These are phyloP conservation scores for Embiotoca jacksoni DNA, from an alignment of 2,113 vertebrate genomes.

Conservation along the genomic window DNA sequence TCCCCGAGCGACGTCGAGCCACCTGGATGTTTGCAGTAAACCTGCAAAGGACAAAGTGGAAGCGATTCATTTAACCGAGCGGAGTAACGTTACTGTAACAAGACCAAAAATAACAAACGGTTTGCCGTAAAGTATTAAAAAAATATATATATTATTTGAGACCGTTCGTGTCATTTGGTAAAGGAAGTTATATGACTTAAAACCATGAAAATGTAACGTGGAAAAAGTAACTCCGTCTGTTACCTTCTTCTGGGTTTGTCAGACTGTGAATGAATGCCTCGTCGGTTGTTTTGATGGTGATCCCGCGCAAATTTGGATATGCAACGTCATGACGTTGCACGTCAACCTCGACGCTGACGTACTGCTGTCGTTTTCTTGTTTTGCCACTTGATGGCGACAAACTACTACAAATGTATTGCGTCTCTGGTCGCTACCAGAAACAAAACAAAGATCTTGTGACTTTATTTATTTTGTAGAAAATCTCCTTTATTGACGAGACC, in stretches of 20 bases:
- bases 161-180: rapidly evolving
- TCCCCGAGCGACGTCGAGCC: background rate
- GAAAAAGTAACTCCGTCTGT: rapidly evolving
- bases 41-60: background rate
- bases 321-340: slow-evolving; percentile 60
- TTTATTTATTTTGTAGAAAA: background rate
- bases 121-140: background rate
- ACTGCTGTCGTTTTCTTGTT: background rate
- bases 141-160: background rate
- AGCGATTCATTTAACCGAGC: background rate
- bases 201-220: rapidly evolving
- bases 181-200: rapidly evolving
- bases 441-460: background rate
- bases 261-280: too few relatives aligned
- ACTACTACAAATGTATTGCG: background rate
- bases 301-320: slow-evolving; percentile 77
- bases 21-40: background rate
- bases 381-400: slow-evolving; percentile 63
- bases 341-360: background rate
- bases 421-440: too few relatives aligned
- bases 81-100: background rate
- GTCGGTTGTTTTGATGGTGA: too few relatives aligned
- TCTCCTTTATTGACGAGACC: background rate
- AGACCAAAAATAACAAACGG: slow-evolving; percentile 40
- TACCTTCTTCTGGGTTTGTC: slow-evolving; percentile 24